Conservation (phyloP, 2,888 invertebrate species). For the Dasypogon diadema region DNA sequence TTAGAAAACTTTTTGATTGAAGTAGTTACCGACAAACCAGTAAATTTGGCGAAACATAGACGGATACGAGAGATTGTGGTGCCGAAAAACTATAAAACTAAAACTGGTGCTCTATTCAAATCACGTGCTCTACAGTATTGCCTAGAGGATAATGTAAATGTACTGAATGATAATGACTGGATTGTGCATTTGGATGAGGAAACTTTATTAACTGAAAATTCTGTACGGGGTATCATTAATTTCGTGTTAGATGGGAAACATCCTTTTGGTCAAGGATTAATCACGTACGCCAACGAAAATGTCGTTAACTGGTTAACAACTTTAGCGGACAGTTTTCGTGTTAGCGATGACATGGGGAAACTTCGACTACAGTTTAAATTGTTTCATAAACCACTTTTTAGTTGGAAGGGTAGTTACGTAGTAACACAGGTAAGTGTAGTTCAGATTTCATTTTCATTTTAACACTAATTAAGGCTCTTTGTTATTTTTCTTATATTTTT, state of each 20-base stretch:
- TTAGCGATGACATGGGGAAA: constrained; percentile 98
- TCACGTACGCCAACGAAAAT: constrained; percentile 96
- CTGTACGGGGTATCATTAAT: constrained; percentile 89
- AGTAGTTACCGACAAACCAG: constrained; percentile 92
- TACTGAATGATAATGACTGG: constrained; percentile 90
- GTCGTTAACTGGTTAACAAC: constrained; percentile 98
- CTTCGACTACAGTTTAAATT: constrained; percentile 90
- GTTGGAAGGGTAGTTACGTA: constrained; percentile 98
- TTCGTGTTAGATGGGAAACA: constrained; percentile 95
- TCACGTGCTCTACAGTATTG: constrained; percentile 96
- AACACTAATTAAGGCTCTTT: background rate
- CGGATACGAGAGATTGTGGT: constrained; percentile 90
- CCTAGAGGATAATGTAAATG: constrained; percentile 89
- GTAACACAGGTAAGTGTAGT: constrained; percentile 94
- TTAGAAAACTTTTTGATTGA: constrained; percentile 96
- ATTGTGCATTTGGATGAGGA: constrained; percentile 98
- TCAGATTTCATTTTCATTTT: no score
- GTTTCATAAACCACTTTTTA: constrained; percentile 95
- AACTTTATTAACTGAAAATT: constrained; percentile 92
- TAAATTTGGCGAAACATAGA: constrained; percentile 81
- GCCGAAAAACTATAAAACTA: constrained; percentile 86
- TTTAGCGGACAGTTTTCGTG: constrained; percentile 93
- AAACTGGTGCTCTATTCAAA: constrained; percentile 93
- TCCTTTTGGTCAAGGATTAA: constrained; percentile 95
- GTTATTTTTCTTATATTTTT: background rate